Base-by-base conservation (phyloP, 2,888 invertebrate genomes). In the Orchesellides sinensis region DNA sequence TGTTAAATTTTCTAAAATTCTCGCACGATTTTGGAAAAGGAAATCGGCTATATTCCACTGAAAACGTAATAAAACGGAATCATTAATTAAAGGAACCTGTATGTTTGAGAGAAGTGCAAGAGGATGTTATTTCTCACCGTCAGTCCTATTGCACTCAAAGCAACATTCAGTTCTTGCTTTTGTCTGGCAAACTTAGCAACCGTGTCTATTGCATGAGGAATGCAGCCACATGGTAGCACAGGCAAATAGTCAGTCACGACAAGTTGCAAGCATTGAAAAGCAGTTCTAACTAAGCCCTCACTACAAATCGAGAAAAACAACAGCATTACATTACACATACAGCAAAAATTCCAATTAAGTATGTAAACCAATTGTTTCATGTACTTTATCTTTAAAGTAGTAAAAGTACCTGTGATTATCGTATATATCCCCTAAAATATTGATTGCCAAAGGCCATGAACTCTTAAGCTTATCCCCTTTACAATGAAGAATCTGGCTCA, bases 1-100 rank as follows among this genome's bases (percentile, higher is more conserved):
- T 32, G 93, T 93, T 83, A 96, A 91, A 21, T 94, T 94, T 74
- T 93, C 92, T 88, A 93, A 93, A 59, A 96, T 90, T 90, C 95
- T 95, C 87, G 96, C 95, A 89, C 96, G 95, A 90, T 98, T 98
- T 92, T 98, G 98, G 91, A 95, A 97, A 89, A 98, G 94, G 90
- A 97, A 98, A 91, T 99, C 99, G 0, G 98, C 97, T 89, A 99
- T 98, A 90, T 98, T 99, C 99, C 98, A 99, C 97, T 98, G 91
- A 35, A 92, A 92, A 35, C 12, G 35, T 8, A 35, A 35, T 8
- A 35, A 6, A 52, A 3, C 10, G 4, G 4, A 40, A 40, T 14
- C n/a, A 40, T 2, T 40, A 40, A 40, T 40, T 32, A n/a, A n/a
- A n/a, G n/a, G n/a, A n/a, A n/a, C n/a, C n/a, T n/a, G n/a, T n/a